Evolutionary conservation across 2,797 vertebrate genomes (phyloP), one percentile per base, ranked within the genome.

Genomic region (Vireo griseus): DNA sequence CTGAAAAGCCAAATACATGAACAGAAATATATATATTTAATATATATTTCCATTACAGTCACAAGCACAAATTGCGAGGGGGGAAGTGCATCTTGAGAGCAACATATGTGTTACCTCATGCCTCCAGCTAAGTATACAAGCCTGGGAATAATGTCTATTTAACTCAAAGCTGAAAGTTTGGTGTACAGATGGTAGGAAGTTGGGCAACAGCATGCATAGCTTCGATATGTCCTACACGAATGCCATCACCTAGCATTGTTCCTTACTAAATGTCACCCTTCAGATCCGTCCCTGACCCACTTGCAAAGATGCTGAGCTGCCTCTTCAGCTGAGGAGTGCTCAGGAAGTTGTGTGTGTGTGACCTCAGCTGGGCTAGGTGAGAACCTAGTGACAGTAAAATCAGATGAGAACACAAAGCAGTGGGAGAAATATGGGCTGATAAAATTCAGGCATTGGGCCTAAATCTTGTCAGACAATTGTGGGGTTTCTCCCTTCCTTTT

Each of bases 121-220:
- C 75, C 89, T 94, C 61, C 54, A 75, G 78, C 86, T 63, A 29
- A 85, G 81, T 71, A 50, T 44, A 63, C 92, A 94, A 66, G 89
- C 84, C 89, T 40, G 72, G 67, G 57, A 73, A 82, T 48, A 55
- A 77, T 52, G 86, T 66, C 92, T 95, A 0, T 42, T 85, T 73
- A 80, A 47, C 52, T 71, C 8, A 21, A 55, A 89, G 61, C 81
- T 82, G 79, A 37, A 80, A 39, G 82, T 45, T 92, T 79, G 48
- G 22, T 55, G 86, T 89, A 10, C 87, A 94, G 95, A 94, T 91
- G 95, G 94, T 17, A 22, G 81, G 67, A 94, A 94, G 95, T 25
- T 91, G 83, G 92, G 91, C 71, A 76, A 35, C 77, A 91, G 95
- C 59, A 17, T 35, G 86, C 22, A 55, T 15, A 29, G 58, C 86